Evolutionary conservation across 2,888 invertebrate genomes (phyloP).

Genomic region (Ischnura elegans): DNA sequence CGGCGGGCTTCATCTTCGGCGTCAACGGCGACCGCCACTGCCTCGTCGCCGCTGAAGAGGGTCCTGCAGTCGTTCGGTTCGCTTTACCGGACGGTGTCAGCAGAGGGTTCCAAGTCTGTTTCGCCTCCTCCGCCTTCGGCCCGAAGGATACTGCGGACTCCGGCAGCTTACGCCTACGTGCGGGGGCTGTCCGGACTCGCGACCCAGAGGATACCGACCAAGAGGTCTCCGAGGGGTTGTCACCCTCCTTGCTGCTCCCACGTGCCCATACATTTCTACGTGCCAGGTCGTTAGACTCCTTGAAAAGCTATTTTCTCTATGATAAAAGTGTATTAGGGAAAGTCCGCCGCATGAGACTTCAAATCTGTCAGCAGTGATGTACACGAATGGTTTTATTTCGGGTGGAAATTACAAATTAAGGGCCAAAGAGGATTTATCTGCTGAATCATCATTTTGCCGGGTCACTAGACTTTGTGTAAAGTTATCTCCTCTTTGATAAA

Average conservation of each 20-base stretch:
- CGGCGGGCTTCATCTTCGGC: neutral
- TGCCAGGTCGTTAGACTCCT: conserved; percentile 24
- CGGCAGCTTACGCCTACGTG: conserved; percentile 89
- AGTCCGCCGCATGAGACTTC: neutral
- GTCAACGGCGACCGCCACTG: neutral
- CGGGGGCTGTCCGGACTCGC: conserved; percentile 90
- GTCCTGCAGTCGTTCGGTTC: conserved; percentile 46
- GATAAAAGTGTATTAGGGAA: neutral
- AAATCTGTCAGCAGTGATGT: neutral
- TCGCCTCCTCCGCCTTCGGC: conserved; percentile 77
- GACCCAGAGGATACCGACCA: conserved; percentile 86
- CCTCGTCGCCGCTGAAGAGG: conserved; percentile 23
- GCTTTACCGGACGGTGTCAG: conserved; percentile 50
- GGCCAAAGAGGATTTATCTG: neutral
- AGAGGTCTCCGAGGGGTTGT: conserved; percentile 28
- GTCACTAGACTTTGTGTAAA: too few relatives aligned
- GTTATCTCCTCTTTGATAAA: too few relatives aligned
- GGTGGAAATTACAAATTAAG: neutral
- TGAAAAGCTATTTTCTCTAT: neutral
- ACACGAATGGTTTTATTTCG: neutral
- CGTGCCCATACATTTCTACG: conserved; percentile 53
- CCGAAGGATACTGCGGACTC: conserved; percentile 88
- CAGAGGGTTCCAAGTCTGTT: conserved; percentile 20
- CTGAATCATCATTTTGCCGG: neutral
- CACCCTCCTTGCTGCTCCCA: conserved; percentile 45